A percentile compares a stretch with the other conserved stretches of the same genome.
phyloP scores from a whole-genome alignment of 2,113 vertebrate genomes.

The Gymnorhina tibicen region DNA sequence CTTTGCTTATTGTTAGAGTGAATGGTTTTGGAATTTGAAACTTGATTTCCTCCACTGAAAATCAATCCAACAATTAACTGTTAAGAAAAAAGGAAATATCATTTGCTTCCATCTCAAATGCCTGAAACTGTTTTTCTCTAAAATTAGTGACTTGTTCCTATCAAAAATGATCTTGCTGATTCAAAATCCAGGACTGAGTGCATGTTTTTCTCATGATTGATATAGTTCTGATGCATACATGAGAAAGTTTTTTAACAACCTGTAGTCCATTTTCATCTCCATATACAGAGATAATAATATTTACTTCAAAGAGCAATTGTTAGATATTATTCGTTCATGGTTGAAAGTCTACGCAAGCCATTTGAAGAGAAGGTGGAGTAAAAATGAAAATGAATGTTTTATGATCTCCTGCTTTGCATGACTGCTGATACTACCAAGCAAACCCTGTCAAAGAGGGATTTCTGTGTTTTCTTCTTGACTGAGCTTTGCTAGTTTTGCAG shows the following conservation, averaged over 20 bases:
- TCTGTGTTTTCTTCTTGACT: slow-evolving; percentile 11
- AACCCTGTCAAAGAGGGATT: not conserved
- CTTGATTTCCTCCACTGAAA: not conserved
- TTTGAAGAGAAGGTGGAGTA: slow-evolving; percentile 25
- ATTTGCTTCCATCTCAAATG: not conserved
- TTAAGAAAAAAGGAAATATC: not conserved
- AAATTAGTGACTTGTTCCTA: not conserved
- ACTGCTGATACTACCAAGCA: not conserved
- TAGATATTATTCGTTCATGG: slow-evolving; percentile 11
- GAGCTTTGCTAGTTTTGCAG: not conserved
- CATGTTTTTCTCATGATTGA: not conserved
- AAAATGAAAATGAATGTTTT: slow-evolving; percentile 42
- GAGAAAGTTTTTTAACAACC: not conserved
- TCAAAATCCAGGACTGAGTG: not conserved
- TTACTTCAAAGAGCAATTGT: slow-evolving; percentile 23
- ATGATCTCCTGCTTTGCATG: slow-evolving; percentile 30
- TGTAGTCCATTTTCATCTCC: not conserved
- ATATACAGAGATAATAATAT: not conserved
- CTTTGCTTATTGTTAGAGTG: not conserved
- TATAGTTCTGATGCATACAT: not conserved
- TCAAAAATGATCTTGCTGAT: not conserved
- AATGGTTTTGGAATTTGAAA: not conserved
- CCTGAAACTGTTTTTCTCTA: not conserved
- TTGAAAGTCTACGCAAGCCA: not conserved
- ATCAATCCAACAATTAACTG: not conserved